phyloP scores from a whole-genome alignment of 2,888 invertebrate genomes.

The Adelognathus sp. region DNA sequence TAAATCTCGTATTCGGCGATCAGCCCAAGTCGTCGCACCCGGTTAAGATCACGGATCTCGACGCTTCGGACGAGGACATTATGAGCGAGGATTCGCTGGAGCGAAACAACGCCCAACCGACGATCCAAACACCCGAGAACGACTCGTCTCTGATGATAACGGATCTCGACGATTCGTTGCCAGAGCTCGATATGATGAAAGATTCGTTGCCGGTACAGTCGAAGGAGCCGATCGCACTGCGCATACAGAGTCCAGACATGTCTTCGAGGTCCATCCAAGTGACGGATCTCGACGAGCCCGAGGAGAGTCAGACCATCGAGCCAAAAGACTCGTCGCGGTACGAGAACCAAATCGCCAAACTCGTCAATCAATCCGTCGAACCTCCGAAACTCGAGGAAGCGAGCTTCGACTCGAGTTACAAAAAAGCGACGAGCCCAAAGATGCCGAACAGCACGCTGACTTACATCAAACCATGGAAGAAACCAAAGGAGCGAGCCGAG shows the following conservation, averaged over 20 bases:
- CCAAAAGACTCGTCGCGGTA: not conserved
- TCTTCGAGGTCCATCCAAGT: not conserved
- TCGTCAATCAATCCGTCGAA: not conserved
- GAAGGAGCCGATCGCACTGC: not conserved
- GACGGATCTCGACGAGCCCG: not conserved
- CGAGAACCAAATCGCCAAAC: not conserved
- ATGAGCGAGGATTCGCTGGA: constrained; percentile 28
- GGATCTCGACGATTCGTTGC: not conserved
- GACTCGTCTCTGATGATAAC: not conserved
- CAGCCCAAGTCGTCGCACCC: not conserved
- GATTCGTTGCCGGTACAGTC: not conserved
- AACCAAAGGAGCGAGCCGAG: not conserved
- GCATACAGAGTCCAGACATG: not conserved
- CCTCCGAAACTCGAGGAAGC: not conserved
- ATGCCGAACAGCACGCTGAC: constrained; percentile 3
- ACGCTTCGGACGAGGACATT: constrained; percentile 15
- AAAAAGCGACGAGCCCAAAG: not conserved
- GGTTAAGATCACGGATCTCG: constrained; percentile 37
- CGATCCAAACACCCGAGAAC: not conserved
- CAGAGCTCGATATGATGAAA: not conserved
- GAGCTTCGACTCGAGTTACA: not conserved
- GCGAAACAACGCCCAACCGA: not conserved
- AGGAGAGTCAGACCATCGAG: not conserved
- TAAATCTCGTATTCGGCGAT: constrained; percentile 67
- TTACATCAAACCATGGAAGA: constrained; percentile 31